Evolutionary conservation across 2,888 invertebrate genomes (phyloP), one percentile per base, ranked within the genome.

Genomic region (Tricholauxania praeusta): DNA sequence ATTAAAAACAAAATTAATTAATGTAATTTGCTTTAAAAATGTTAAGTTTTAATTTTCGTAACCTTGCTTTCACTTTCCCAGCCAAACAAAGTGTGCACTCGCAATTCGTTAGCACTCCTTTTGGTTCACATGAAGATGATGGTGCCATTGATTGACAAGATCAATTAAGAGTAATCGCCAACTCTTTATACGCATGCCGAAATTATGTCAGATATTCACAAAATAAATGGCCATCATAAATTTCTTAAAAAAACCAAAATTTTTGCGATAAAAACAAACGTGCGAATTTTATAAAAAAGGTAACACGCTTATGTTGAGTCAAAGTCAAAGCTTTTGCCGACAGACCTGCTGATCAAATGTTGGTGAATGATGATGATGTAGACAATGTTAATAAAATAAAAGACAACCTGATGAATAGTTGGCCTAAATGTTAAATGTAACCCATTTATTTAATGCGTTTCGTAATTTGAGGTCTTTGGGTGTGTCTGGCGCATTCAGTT

Each of bases 21-120:
- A 39, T 39, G 39, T 39, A 1, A 10, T 39, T 39, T 39, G 39
- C 39, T 39, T 10, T 39, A 39, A 39, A 39, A 39, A 10, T 39
- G 39, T 39, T 39, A 39, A 39, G 7, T 62, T 68, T 68, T 57
- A 39, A 63, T 70, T 70, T 70, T 52, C 47, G 48, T 63, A 70
- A 70, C 62, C 63, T 63, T 53, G 70, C 63, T 70, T 70, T 62
- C 70, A 70, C 70, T 69, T 69, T 69, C 62, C 39, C 62, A 69
- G 14, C 57, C 8, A 47, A 15, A 28, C 60, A 39, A 60, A 39
- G 0, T 39, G 39, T 39, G 39, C 8, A 39, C 32, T n/a, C 14
- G 17, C 15, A 64, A 64, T 51, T 51, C 28, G 51, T 64, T 49
- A 59, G 57, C 68, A 49, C 67, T 55, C 67, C 67, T 57, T 22